Conservation (phyloP, 2,113 vertebrate species). For the Urocynchramus pylzowi region DNA sequence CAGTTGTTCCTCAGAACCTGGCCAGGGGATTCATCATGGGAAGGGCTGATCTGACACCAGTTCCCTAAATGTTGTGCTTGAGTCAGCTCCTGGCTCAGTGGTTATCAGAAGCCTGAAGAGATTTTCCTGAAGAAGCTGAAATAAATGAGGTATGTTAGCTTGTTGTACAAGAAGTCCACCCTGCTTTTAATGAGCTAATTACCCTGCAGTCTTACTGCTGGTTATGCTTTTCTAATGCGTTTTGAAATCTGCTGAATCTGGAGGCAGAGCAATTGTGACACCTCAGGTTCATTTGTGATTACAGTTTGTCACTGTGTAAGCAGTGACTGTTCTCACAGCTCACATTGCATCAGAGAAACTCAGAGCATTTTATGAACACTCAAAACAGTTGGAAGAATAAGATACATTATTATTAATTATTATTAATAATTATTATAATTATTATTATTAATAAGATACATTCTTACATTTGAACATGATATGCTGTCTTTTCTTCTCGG, state of each 20-base stretch:
- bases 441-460: neutral
- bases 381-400: neutral
- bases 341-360: neutral
- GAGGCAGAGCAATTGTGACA: neutral
- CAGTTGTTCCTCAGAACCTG: neutral
- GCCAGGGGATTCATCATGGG: neutral
- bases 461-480: neutral
- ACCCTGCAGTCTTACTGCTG: neutral
- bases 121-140: neutral
- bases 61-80: neutral
- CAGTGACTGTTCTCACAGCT: neutral
- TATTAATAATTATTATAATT: too few species aligned
- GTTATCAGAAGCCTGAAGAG: neutral
- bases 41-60: neutral
- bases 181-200: neutral
- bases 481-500: neutral
- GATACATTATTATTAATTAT: too few species aligned
- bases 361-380: neutral
- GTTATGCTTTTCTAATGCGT: neutral
- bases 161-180: neutral
- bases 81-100: neutral
- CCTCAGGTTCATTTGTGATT: neutral
- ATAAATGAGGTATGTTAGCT: neutral
- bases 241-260: neutral
- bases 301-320: neutral